These are phyloP conservation scores for Rhinoderma darwinii DNA, from an alignment of 2,113 vertebrate species.

Conservation along the genomic window DNA sequence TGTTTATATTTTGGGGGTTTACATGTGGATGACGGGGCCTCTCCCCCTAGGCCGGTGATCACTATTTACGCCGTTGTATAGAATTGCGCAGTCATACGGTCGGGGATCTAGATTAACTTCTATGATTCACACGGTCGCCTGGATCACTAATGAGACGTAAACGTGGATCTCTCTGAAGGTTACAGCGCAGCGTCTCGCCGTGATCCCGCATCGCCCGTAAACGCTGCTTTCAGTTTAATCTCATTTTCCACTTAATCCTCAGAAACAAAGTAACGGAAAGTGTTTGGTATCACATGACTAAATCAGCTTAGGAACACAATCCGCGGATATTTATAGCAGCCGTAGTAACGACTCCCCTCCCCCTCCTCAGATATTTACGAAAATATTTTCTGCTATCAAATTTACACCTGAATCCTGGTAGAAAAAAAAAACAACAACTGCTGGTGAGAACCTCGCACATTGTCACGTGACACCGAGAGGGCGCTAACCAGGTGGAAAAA, in stretches of 20 bases:
- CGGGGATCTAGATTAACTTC: too few relatives aligned
- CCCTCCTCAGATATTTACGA: neutral
- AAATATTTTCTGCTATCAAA: slow-evolving; percentile 8
- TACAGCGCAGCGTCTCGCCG: neutral
- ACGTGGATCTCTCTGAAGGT: neutral
- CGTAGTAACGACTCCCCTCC: neutral
- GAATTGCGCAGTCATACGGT: too few relatives aligned
- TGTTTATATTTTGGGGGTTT: too few relatives aligned
- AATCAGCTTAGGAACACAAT: slow-evolving; percentile 34
- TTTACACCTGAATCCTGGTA: neutral
- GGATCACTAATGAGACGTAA: too few relatives aligned
- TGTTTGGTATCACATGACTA: slow-evolving; percentile 30
- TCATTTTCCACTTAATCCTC: slow-evolving; percentile 28
- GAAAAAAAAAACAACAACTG: neutral
- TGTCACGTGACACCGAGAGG: neutral
- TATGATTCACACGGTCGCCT: too few relatives aligned
- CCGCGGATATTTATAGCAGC: slow-evolving; percentile 16
- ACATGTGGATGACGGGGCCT: too few relatives aligned
- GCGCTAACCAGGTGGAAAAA: too few relatives aligned
- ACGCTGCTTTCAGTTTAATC: slow-evolving; percentile 7
- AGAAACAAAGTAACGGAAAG: slow-evolving; percentile 29
- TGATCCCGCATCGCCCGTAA: neutral
- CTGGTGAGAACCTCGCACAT: neutral
- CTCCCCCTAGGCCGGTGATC: too few relatives aligned
- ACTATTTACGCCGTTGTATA: too few relatives aligned